Base-by-base conservation (phyloP, 1,140 invertebrate species). In the Caenorhabditis briggsae region DNA sequence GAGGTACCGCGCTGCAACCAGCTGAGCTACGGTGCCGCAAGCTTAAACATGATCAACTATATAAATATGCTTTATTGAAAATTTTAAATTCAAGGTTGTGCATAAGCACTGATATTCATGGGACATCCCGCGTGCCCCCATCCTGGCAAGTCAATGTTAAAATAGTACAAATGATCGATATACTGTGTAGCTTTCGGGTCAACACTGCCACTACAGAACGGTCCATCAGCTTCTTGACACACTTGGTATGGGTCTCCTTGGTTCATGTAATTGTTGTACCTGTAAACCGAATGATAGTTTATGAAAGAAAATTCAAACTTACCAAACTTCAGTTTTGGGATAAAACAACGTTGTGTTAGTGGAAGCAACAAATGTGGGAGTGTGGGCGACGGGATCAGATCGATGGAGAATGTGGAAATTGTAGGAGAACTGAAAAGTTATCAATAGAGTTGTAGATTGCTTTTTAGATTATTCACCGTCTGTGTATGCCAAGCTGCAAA, bases 271-370 rank as follows among this genome's bases (percentile, higher is more conserved):
- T 70, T 70, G 16, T 70, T 70, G 64, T 70, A 70, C 59, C 59
- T 64, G 56, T 1, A n/a, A 58, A n/a, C 16, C 20, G n/a, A 5
- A 2, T 20, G 8, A n/a, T 0, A 18, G 16, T n/a, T 18, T 8
- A 5, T 2, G 8, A n/a, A n/a, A 8, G 8, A 58, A 58, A 0
- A 58, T 58, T 16, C 7, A 25, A 25, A 43, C 64, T 33, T 55
- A 82, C 84, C 74, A 78, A 33, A 86, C 84, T 86, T 86, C 84
- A 82, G 65, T 70, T 82, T 65, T 55, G 3, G 65, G 84, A 20
- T 58, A 65, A 70, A 86, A 86, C 14, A 86, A 16, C 5, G 64
- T 70, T 43, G 64, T 25, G 23, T 70, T 70, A 7, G 64, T 70
- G 14, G n/a, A 65, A 12, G 65, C n/a, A 46, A 64, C 70, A 82